Evolutionary conservation across 2,113 vertebrate species (phyloP).

Genomic region (Rhinichthys klamathensis): DNA sequence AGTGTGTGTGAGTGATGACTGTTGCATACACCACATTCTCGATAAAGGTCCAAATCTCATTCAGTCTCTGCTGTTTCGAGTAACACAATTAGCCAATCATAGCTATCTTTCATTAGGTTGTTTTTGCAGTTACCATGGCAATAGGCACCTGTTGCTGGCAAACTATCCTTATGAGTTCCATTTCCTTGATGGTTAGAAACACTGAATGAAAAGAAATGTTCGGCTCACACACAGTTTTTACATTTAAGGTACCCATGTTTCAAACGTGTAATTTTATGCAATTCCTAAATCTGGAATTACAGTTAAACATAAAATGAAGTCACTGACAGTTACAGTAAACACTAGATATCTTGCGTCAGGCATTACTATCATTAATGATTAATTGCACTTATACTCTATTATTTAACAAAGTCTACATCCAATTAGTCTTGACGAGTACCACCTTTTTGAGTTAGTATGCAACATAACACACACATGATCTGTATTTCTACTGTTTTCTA

Average conservation of each 20-base stretch:
- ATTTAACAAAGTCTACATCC: neutral
- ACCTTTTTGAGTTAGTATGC: neutral
- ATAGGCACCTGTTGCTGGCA: neutral
- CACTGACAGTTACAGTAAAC: neutral
- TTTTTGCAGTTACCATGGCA: neutral
- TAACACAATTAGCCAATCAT: neutral
- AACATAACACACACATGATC: neutral
- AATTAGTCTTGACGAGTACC: neutral
- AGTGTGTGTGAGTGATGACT: slow-evolving; percentile 7
- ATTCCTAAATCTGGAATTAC: slow-evolving; percentile 5
- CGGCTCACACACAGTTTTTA: neutral
- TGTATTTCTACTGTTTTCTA: neutral
- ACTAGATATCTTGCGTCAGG: neutral
- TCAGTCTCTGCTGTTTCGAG: neutral
- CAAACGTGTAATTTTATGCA: neutral
- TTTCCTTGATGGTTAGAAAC: neutral
- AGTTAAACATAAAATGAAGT: neutral
- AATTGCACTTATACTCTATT: neutral
- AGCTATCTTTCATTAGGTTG: neutral
- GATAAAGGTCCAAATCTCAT: slow-evolving; percentile 7
- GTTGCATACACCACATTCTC: neutral
- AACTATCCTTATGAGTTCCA: neutral
- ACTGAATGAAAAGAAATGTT: neutral
- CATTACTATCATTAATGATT: neutral
- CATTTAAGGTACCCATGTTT: neutral